A percentile compares a stretch with the other conserved stretches of the same genome.
These are phyloP conservation scores for Adelosebastes latens DNA, from an alignment of 2,797 vertebrate species.

Conservation along the genomic window DNA sequence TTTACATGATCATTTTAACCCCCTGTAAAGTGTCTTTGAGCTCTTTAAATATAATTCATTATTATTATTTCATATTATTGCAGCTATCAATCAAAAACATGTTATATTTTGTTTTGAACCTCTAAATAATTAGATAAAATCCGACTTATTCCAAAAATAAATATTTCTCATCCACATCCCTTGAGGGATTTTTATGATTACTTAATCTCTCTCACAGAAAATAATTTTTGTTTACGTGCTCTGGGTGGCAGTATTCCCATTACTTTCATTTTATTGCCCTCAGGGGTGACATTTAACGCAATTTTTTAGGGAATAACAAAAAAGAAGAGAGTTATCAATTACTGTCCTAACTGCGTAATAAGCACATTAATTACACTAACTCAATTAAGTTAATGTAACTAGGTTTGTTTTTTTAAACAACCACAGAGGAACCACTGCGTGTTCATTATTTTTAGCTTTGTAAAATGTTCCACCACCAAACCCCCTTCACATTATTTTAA, in stretches of 20 bases:
- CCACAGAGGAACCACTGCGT: neutral
- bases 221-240: slow-evolving; percentile 7
- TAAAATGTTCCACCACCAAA: neutral
- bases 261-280: neutral
- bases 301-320: neutral
- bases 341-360: neutral
- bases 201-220: neutral
- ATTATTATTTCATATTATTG: neutral
- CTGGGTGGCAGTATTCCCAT: slow-evolving; percentile 31
- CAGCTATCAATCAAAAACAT: neutral
- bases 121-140: neutral
- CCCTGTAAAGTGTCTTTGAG: too few relatives aligned
- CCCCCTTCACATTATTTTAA: neutral
- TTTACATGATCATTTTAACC: too few relatives aligned
- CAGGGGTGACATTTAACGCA: neutral
- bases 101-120: neutral
- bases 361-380: neutral
- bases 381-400: neutral
- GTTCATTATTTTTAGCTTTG: neutral
- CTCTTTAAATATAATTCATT: too few relatives aligned
- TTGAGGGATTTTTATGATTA: neutral
- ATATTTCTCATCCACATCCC: neutral
- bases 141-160: neutral
- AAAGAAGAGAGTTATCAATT: neutral
- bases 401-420: neutral